Evolutionary conservation across 2,113 vertebrate species (phyloP).

Genomic region (Amazona vittata): DNA sequence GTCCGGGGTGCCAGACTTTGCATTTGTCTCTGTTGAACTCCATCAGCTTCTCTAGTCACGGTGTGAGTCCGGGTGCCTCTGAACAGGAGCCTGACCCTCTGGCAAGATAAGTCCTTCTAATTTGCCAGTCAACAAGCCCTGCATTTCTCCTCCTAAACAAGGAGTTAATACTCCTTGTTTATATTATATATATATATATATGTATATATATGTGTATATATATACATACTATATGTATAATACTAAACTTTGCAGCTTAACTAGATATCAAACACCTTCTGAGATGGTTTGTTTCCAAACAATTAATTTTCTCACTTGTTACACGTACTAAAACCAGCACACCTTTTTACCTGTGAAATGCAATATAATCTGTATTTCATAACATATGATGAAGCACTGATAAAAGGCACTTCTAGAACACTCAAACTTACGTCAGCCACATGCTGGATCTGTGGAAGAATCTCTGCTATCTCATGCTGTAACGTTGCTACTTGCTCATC

Average conservation of each 20-base stretch:
- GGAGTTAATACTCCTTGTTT: background rate
- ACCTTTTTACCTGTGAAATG: background rate
- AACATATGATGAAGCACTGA: background rate
- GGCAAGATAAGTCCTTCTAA: background rate
- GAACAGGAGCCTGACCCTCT: background rate
- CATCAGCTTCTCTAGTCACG: background rate
- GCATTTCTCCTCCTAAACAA: background rate
- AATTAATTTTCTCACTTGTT: background rate
- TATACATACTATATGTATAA: too few species aligned
- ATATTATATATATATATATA: too few species aligned
- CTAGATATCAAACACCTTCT: background rate
- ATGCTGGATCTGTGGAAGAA: conserved; percentile 83
- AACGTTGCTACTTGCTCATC: conserved; percentile 76
- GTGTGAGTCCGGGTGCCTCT: background rate
- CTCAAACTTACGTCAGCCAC: conserved; percentile 84
- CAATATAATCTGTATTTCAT: background rate
- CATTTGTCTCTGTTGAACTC: background rate
- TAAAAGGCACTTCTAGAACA: background rate
- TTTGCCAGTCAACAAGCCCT: background rate
- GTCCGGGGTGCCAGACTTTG: background rate
- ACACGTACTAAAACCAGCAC: background rate
- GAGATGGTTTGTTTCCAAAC: background rate
- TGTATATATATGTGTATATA: too few species aligned
- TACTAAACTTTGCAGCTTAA: background rate
- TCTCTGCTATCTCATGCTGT: conserved; percentile 79